phyloP scores from a whole-genome alignment of 2,113 vertebrate genomes.

The Nothocercus nigrocapillus region DNA sequence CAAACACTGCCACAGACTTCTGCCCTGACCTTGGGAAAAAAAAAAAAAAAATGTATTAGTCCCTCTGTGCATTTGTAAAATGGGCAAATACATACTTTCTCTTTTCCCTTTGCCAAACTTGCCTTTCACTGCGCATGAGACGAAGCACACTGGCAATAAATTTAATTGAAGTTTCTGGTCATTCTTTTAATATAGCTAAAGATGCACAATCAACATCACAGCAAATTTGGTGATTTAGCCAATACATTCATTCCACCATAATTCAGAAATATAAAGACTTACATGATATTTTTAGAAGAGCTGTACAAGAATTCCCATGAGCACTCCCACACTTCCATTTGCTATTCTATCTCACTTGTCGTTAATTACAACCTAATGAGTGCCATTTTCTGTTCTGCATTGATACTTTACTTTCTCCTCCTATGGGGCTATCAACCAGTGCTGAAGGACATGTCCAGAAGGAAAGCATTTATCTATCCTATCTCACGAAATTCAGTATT shows the following conservation, averaged over 20 bases:
- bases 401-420: constrained; percentile 52
- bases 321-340: constrained; percentile 53
- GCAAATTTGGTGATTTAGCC: constrained; percentile 33
- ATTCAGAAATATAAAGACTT: constrained; percentile 12
- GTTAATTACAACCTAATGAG: constrained; percentile 65
- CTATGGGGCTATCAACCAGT: constrained; percentile 28
- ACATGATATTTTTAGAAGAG: constrained; percentile 19
- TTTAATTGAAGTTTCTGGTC: not conserved
- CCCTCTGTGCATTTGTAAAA: not conserved
- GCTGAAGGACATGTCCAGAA: constrained; percentile 24
- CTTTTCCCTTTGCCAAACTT: constrained; percentile 7
- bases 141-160: not conserved
- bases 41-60: not conserved
- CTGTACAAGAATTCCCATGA: constrained; percentile 32
- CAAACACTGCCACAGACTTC: not conserved
- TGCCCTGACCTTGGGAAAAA: constrained; percentile 1
- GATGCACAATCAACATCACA: not conserved
- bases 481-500: not conserved
- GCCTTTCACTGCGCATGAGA: not conserved
- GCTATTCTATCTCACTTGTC: constrained; percentile 60
- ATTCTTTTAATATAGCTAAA: not conserved
- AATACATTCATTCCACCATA: not conserved
- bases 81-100: not conserved
- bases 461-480: constrained; percentile 34
- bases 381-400: constrained; percentile 45